Percentiles rank a stretch among this genome's conserved stretches.
These are phyloP conservation scores for Xenopus laevis DNA, from an alignment of 2,113 vertebrate genomes.

Conservation along the genomic window DNA sequence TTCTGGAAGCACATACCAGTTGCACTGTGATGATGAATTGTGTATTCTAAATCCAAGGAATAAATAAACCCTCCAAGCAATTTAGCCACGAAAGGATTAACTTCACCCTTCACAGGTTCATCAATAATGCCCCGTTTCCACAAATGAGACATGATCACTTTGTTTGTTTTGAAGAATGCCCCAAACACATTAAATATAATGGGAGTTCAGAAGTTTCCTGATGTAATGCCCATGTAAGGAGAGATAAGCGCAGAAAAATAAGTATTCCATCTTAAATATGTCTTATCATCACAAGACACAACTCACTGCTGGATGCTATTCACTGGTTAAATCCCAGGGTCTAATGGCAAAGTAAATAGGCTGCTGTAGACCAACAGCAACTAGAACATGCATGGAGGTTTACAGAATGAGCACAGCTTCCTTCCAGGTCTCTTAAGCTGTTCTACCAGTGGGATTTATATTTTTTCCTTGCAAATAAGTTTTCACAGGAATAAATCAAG, in stretches of 20 bases:
- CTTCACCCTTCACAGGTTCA: no score
- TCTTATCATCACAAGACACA: neutral
- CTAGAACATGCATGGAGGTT: neutral
- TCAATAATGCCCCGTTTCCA: no score
- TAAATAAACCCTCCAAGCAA: neutral
- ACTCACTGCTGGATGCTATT: neutral
- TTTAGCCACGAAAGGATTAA: no score
- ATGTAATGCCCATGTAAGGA: neutral
- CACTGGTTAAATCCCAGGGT: neutral
- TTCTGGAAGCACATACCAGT: no score
- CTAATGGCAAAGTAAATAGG: neutral
- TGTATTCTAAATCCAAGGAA: no score
- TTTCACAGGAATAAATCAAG: conserved; percentile 4
- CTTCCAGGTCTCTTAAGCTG: neutral
- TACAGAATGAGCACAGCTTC: conserved; percentile 15
- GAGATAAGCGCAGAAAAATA: conserved; percentile 11
- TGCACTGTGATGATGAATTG: no score
- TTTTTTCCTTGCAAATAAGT: neutral
- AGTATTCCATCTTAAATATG: neutral
- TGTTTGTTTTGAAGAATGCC: no score
- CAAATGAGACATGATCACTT: no score
- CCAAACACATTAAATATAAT: neutral
- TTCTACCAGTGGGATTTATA: neutral
- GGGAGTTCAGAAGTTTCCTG: neutral
- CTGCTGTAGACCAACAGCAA: conserved; percentile 9